These are phyloP conservation scores for Microhierax caerulescens DNA, from an alignment of 2,797 vertebrate species.

Conservation along the genomic window DNA sequence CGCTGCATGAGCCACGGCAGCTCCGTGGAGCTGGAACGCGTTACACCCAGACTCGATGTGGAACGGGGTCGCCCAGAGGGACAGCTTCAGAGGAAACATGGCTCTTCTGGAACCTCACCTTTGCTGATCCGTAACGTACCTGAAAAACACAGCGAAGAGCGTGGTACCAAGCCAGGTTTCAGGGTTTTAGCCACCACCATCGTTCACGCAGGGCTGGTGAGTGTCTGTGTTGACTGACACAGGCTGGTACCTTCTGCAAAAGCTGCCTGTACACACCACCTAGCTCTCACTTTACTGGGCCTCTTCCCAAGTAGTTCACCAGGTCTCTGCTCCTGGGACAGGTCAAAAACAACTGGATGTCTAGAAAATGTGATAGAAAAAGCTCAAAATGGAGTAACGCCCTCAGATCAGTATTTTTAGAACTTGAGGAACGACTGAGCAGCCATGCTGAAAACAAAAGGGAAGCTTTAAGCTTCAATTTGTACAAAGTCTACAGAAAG, in stretches of 20 bases:
- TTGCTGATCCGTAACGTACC: too few relatives aligned
- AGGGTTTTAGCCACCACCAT: background rate
- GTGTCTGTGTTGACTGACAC: accelerated
- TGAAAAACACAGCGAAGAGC: too few relatives aligned
- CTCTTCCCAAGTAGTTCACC: accelerated
- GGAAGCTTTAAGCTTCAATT: background rate
- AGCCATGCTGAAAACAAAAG: background rate
- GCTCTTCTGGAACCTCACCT: too few relatives aligned
- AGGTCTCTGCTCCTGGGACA: too few relatives aligned
- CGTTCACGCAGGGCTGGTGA: background rate
- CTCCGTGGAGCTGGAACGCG: too few relatives aligned
- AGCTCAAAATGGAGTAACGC: background rate
- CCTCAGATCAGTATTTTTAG: background rate
- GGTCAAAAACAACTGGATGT: too few relatives aligned
- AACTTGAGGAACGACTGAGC: background rate
- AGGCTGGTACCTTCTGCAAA: background rate
- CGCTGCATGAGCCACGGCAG: too few relatives aligned
- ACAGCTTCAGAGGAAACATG: too few relatives aligned
- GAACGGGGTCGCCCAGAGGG: too few relatives aligned
- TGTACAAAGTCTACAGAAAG: background rate
- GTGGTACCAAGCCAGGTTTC: too few relatives aligned
- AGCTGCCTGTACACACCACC: accelerated
- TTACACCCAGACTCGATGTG: too few relatives aligned
- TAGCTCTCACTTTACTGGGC: accelerated
- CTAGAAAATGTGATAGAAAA: background rate